Base-by-base conservation (phyloP, 1,140 invertebrate genomes). In the Cydia pomonella region DNA sequence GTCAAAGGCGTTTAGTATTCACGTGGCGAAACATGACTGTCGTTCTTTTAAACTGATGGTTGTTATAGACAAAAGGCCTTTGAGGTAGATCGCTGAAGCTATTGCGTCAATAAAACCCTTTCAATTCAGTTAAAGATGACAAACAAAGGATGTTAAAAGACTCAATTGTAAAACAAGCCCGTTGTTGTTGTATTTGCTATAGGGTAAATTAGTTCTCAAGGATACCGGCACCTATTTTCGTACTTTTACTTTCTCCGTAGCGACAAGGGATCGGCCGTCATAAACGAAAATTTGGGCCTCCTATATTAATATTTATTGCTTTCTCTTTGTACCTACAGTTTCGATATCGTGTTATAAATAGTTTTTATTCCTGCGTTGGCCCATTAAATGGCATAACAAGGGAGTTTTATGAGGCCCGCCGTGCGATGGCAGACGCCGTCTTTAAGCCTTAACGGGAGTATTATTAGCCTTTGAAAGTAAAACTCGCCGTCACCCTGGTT, bases 241-340 rank as follows among this genome's bases (percentile, higher is more conserved):
- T 83, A 82, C 64, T 76, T 82, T 79, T 79, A 78, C 83, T 84
- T 77, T 50, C 74, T 75, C 9, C 21, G 75, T 77, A 80, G 79
- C 79, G 75, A 74, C 81, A 74, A 83, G 84, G 77, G 75, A 85
- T 78, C 74, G 73, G n/a, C 50, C 79, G 79, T 85, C 84, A 84
- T 87, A 90, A 86, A 87, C 80, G 80, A 82, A 86, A 85, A 74
- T 84, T 86, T 77, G 77, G 80, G 76, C 77, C 73, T 73, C 66
- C 77, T 75, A 87, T 90, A 91, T 90, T 91, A 91, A 90, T 90
- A 91, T 91, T 91, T 90, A 92, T 88, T 87, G 81, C 86, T 82
- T 79, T 74, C 77, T 83, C 82, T 84, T 82, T 87, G 83, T 83
- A 87, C 79, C 79, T 82, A 88, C 84, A 88, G 83, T 90, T 88